phyloP scores from a whole-genome alignment of 2,113 vertebrate species.

The human (Homo sapiens) region GRCh38 chr2:235065501-235066000 shows the following conservation, averaged over 20 bases:
- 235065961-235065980: neutral
- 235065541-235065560: neutral
- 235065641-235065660: neutral
- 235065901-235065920: neutral
- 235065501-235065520: slow-evolving; percentile 40
- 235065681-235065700: too few relatives aligned
- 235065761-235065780: neutral
- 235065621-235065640: neutral
- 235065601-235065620: neutral
- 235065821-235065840: rapidly evolving
- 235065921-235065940: neutral
- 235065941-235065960: neutral
- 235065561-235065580: slow-evolving; percentile 48
- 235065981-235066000: neutral
- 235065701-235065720: rapidly evolving
- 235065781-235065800: neutral
- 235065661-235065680: too few relatives aligned
- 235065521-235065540: neutral
- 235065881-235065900: neutral
- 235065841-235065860: neutral
- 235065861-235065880: rapidly evolving
- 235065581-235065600: neutral
- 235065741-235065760: neutral
- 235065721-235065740: rapidly evolving
- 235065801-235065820: neutral